Evolutionary conservation across 2,797 vertebrate species (phyloP), one percentile per base, ranked within the genome.

Genomic region (Pteronotus mesoamericanus): DNA sequence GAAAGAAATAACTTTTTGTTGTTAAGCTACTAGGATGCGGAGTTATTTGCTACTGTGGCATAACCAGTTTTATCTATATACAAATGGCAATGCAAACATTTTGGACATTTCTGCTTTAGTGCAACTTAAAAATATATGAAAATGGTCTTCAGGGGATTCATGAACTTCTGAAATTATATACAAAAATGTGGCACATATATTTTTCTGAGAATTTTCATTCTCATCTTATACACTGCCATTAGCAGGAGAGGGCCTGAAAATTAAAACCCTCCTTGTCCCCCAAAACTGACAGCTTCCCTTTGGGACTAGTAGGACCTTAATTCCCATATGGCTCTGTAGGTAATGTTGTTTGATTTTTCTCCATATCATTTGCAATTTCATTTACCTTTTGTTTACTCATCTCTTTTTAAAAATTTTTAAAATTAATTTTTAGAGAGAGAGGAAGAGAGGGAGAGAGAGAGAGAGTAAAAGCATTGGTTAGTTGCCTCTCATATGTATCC

Each of bases 121-220:
- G 6, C 64, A 94, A 83, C 51, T 89, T 7, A 18, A 82, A 92
- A 89, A 79, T 69, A 9, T 80, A 90, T 96, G 86, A 83, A 96
- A 96, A 88, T 83, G 34, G 46, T 84, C 53, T 88, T 94, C 3
- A 79, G 16, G 10, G 46, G 34, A n/a, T 59, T n/a, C 74, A 64
- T 39, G 51, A 94, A n/a, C 7, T 68, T 86, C 44, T 78, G 46
- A 96, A 96, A 89, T 82, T 57, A 94, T 64, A 94, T 86, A 59
- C 0, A 89, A 85, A 96, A 89, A 51, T 46, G 34, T 44, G 26
- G 8, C 14, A 69, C 26, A 87, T n/a, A 55, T 12, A 18, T 85
- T 94, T 94, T 93, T 87, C 55, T 55, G 37, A 66, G 32, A 83
- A 51, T 83, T 89, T 96, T 74, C 59, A 69, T 93, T 78, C 55